Evolutionary conservation across 2,113 vertebrate species (phyloP), one percentile per base, ranked within the genome.

Genomic region (Leucopternis melanops): DNA sequence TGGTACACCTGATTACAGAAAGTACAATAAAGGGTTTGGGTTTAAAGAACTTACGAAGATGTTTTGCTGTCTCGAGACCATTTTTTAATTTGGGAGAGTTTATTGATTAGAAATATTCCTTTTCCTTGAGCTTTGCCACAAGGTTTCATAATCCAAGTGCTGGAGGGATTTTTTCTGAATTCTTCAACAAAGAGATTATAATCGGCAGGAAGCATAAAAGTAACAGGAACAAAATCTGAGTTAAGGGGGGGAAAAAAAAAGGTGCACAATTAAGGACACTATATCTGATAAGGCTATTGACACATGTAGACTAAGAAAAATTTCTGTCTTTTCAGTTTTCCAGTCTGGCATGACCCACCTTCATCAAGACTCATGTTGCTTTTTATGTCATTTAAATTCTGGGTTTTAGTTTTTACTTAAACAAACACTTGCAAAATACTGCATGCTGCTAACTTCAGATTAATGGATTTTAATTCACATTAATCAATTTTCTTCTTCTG

Each of bases 101-200:
- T 99, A 98, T 99, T 99, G 97, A 99, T 99, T 45, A 99, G 99
- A 87, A 99, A 99, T 97, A 99, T 99, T 96, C 99, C 99, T 96
- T 99, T 99, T 23, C 99, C 99, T 96, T 99, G 99, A 59, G 99
- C 99, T 96, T 99, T 99, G 69, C 99, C 99, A 20, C 99, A 99
- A 6, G 99, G 99, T 94, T 99, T 99, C 99, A 99, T 99, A 97
- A 99, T 99, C 99, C 99, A 99, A 0, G 99, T 99, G 98, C 99
- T 99, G 84, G 98, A 99, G 0, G 99, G 99, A 94, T 99, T 99
- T 97, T 99, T 99, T 74, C 99, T 97, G 97, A 99, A 99, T 97
- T 99, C 99, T 97, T 99, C 99, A 95, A 99, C 99, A 25, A 99
- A 99, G 87, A 99, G 98, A 87, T 99, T 99, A 77, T 99, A 99